Base-by-base conservation (phyloP, 2,797 vertebrate genomes). In the Dicrostonyx torquatus region DNA sequence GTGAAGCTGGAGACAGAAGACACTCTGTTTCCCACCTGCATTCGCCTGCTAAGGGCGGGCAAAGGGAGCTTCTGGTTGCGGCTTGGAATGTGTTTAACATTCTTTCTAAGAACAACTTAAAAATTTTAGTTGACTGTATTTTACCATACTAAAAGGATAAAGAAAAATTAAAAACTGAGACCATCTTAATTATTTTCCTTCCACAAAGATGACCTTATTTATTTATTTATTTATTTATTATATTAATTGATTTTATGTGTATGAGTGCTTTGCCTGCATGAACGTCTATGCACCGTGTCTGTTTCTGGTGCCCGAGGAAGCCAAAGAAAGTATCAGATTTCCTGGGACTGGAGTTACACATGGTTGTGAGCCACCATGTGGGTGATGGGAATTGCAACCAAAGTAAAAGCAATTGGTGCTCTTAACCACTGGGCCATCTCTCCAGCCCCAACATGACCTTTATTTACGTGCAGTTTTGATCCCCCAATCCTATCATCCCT, bases 101-200 rank as follows among this genome's bases (percentile, higher is more conserved):
- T 50, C 68, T 94, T 75, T 84, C 72, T 93, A 66, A 78, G 92
- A 87, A 12, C 29, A 91, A 75, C 64, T 87, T 72, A 72, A 91
- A 43, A 91, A 55, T 85, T 45, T 68, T 60, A 73, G 13, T 73
- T 77, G 45, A 31, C 11, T 48, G 8, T 34, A 87, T 85, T 73
- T 92, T 90, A 29, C 31, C 85, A 60, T 20, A 48, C n/a, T 66
- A 34, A 76, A 87, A 89, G 68, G 79, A 80, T 0, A 40, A 48
- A 18, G 3, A 62, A n/a, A 68, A 80, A 53, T 76, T 50, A 80
- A 92, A 29, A 82, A 11, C 17, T 53, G 31, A 50, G 31, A 66
- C 26, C n/a, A 66, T 31, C 20, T 55, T 53, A 80, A 70, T 97
- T 66, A 76, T 75, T 97, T 75, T 87, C 91, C 75, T 95, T 89